Evolutionary conservation across 2,113 vertebrate species (phyloP).

Genomic region (Typhlomys cinereus): DNA sequence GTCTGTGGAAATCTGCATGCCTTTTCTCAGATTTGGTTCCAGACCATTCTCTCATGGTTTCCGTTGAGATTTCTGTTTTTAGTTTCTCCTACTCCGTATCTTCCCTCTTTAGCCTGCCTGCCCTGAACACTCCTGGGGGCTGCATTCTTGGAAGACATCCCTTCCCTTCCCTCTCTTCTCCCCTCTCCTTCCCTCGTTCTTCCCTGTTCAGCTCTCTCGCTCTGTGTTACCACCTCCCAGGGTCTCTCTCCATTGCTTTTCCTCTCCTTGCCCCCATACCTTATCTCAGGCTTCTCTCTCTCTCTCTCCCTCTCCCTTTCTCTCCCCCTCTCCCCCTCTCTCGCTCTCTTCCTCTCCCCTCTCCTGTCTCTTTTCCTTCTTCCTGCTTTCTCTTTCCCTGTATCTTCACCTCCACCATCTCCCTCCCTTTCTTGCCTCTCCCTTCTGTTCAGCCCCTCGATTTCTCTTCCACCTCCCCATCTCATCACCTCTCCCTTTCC

Average conservation of each 20-base stretch:
- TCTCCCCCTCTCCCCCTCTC: neutral
- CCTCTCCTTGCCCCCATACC: neutral
- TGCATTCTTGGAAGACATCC: slow-evolving; percentile 67
- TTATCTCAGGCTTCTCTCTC: slow-evolving; percentile 43
- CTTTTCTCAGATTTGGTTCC: slow-evolving; percentile 85
- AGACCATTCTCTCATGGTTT: slow-evolving; percentile 86
- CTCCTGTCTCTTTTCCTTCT: neutral
- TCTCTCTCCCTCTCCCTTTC: neutral
- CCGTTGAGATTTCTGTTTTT: slow-evolving; percentile 81
- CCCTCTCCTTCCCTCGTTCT: neutral
- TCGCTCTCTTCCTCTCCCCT: neutral
- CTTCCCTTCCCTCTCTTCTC: neutral
- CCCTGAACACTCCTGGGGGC: slow-evolving; percentile 56
- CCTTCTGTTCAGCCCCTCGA: neutral
- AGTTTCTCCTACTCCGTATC: slow-evolving; percentile 84
- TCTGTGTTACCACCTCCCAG: slow-evolving; percentile 22
- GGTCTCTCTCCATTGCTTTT: neutral
- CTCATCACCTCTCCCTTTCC: no score
- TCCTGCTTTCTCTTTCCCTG: slow-evolving; percentile 47
- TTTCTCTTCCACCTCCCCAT: neutral
- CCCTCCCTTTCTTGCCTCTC: neutral
- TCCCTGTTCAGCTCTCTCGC: neutral
- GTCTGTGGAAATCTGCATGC: slow-evolving; percentile 95
- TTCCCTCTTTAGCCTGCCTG: slow-evolving; percentile 83
- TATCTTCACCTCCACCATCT: neutral